Evolutionary conservation across 37 sponge, comb jelly and placozoan species (phyloP).

Genomic region (Theonella swinhoei): DNA sequence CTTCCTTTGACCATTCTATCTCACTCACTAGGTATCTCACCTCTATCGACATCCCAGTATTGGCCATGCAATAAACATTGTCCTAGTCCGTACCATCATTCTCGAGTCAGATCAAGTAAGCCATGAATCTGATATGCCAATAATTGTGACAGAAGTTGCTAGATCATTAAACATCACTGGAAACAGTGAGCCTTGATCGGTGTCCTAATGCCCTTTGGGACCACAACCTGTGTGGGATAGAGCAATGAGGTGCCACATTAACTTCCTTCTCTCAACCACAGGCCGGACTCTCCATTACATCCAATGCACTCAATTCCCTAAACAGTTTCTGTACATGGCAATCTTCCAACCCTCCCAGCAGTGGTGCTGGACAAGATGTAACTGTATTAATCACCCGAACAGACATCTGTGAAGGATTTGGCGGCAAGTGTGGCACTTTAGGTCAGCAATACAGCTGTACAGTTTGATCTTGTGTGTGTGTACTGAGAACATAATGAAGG

Average conservation of each 20-base stretch:
- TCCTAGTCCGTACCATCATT: slow-evolving; percentile 40
- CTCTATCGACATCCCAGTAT: slow-evolving; percentile 47
- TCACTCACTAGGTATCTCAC: slow-evolving; percentile 35
- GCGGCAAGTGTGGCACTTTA: slow-evolving; percentile 17
- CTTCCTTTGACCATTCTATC: background rate
- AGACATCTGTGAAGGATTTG: slow-evolving; percentile 34
- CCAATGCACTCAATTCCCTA: background rate
- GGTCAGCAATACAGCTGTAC: slow-evolving; percentile 26
- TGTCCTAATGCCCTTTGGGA: too few species aligned
- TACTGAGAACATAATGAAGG: background rate
- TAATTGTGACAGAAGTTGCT: too few species aligned
- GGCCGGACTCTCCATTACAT: background rate
- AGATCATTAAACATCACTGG: too few species aligned
- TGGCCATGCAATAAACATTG: slow-evolving; percentile 46
- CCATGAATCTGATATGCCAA: background rate
- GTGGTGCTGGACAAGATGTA: slow-evolving; percentile 17
- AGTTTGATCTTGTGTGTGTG: too few species aligned
- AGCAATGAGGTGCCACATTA: too few species aligned
- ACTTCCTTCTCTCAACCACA: too few species aligned
- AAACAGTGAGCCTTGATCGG: too few species aligned
- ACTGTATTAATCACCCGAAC: slow-evolving; percentile 57
- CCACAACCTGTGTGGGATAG: too few species aligned
- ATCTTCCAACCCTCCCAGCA: background rate
- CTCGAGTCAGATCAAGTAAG: slow-evolving; percentile 23
- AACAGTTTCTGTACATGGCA: slow-evolving; percentile 43